Percentiles rank a stretch among this genome's conserved stretches.
These are phyloP conservation scores for Tonatia bakeri DNA, from an alignment of 2,113 vertebrate species.

Conservation along the genomic window DNA sequence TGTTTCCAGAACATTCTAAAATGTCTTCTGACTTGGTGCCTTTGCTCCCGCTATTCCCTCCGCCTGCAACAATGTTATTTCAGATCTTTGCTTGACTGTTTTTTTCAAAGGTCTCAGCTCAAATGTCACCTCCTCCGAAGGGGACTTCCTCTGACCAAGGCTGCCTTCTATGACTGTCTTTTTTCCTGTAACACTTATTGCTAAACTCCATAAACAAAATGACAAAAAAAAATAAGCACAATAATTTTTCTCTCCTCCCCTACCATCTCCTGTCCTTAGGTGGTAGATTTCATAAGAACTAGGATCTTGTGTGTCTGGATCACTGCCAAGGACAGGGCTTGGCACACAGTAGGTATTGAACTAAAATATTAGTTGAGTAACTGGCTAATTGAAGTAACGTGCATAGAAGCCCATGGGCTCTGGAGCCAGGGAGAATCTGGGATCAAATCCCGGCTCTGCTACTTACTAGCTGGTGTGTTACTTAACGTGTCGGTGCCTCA, in stretches of 20 bases:
- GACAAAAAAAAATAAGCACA: background rate
- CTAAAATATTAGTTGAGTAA: background rate
- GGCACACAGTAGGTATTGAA: background rate
- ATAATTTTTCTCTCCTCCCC: background rate
- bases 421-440: background rate
- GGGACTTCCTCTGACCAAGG: background rate
- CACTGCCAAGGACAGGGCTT: background rate
- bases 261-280: background rate
- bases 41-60: background rate
- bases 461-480: background rate
- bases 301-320: background rate
- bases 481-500: background rate
- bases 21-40: background rate
- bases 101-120: background rate
- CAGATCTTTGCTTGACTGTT: background rate
- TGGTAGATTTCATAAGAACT: background rate
- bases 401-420: no score
- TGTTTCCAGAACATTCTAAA: background rate
- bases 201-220: background rate
- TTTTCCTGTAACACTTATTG: rapidly evolving
- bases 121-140: background rate
- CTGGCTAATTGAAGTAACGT: background rate
- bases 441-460: background rate
- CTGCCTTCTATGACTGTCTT: background rate
- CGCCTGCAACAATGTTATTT: background rate